Conservation (phyloP, 2,113 vertebrate genomes). For the Oxyura jamaicensis region DNA sequence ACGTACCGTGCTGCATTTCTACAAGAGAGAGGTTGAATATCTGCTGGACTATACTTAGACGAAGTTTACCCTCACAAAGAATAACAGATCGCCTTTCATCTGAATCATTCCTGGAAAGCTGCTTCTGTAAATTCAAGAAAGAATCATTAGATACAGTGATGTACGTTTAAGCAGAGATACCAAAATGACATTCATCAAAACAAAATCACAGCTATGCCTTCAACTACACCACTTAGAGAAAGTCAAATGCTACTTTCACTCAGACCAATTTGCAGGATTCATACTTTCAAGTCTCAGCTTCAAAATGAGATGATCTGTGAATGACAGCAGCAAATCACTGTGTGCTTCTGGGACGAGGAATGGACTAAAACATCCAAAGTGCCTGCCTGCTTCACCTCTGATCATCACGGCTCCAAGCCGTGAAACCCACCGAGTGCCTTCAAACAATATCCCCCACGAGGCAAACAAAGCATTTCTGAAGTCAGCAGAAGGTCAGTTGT, state of each 20-base stretch:
- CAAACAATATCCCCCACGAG: accelerated
- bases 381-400: background rate
- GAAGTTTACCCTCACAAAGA: constrained; percentile 89
- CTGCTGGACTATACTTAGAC: constrained; percentile 83
- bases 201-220: background rate
- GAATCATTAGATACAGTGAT: background rate
- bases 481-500: background rate
- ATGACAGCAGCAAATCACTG: background rate
- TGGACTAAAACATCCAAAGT: background rate
- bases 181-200: background rate
- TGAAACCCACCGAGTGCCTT: background rate
- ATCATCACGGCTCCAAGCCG: background rate
- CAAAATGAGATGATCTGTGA: background rate
- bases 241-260: background rate
- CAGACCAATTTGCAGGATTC: background rate
- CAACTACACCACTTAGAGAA: background rate
- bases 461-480: background rate
- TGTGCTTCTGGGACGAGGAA: background rate
- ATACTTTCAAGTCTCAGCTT: background rate
- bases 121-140: constrained; percentile 76
- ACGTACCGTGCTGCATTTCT: constrained; percentile 93
- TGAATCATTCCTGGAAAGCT: constrained; percentile 80
- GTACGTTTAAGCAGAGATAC: background rate
- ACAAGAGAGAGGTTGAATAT: constrained; percentile 85
- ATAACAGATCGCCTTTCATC: constrained; percentile 85